Evolutionary conservation across 2,113 vertebrate species (phyloP), one percentile per base, ranked within the genome.

Genomic region (Erythrocercus mccallii): DNA sequence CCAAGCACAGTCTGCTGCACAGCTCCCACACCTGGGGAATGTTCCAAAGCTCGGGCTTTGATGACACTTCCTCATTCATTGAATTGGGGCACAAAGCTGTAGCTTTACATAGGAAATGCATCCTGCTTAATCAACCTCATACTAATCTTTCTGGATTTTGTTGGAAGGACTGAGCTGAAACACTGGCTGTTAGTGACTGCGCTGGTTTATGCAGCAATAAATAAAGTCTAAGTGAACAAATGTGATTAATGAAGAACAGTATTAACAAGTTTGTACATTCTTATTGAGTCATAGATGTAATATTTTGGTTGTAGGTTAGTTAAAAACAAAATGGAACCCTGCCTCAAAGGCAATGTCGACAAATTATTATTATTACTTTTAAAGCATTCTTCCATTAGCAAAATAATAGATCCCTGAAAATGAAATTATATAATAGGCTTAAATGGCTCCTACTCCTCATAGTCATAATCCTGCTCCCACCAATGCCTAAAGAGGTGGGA

Each of bases 321-420:
- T 96, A 82, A 86, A 95, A 96, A 85, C 25, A 83, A 82, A 94
- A 93, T 6, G 5, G 57, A 97, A 93, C 82, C 71, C 89, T 95
- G 92, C 85, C 90, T 95, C 86, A 97, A 84, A 90, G 73, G 85
- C 78, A 93, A 90, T 12, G 42, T 90, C 3, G 12, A 95, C 66
- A 72, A 88, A 78, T 86, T 86, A 60, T 90, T 92, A 92, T 73
- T 86, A 70, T 66, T 74, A 87, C 66, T 82, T 97, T 95, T 96
- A 96, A 97, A 94, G 90, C 94, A 95, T 91, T 80, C 57, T 94
- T 93, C 54, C 88, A 56, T 77, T 83, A 95, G 89, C 73, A 95
- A 94, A 95, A 93, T 88, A 90, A 92, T 60, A 96, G 81, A 76
- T 97, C 96, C 97, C 97, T 97, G 97, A 97, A 97, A 96, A 93